These are phyloP conservation scores for Ptilonorhynchus violaceus DNA, from an alignment of 2,113 vertebrate species.

Conservation along the genomic window DNA sequence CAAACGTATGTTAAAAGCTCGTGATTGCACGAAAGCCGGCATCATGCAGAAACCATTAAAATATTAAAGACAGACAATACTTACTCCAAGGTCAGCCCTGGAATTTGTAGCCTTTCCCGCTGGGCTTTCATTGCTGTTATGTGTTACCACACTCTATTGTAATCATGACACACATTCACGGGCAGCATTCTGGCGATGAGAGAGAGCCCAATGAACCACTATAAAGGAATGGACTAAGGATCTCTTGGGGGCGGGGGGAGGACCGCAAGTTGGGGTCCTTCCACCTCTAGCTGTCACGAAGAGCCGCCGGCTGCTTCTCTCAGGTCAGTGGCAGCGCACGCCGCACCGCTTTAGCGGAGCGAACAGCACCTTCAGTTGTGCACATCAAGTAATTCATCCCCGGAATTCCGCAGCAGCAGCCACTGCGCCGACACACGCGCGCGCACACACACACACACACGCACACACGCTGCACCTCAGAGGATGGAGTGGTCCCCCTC, in stretches of 20 bases:
- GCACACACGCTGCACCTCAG: constrained; percentile 6
- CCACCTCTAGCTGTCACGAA: constrained; percentile 82
- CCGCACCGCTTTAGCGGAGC: constrained; percentile 35
- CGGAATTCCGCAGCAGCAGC: constrained; percentile 53
- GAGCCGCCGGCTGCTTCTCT: constrained; percentile 75
- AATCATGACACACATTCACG: constrained; percentile 88
- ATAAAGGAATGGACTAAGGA: constrained; percentile 80
- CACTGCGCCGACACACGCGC: neutral
- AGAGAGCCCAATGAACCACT: constrained; percentile 86
- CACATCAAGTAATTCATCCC: constrained; percentile 61
- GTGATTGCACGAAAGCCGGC: constrained; percentile 61
- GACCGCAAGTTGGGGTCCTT: constrained; percentile 82
- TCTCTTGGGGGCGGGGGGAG: constrained; percentile 69
- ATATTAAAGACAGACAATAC: constrained; percentile 88
- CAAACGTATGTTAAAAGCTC: constrained; percentile 68
- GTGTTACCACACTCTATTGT: constrained; percentile 88
- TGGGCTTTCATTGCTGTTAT: constrained; percentile 97
- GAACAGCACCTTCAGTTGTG: constrained; percentile 46
- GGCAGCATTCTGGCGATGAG: constrained; percentile 85
- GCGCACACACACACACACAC: neutral
- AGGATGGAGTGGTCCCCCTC: constrained; percentile 55
- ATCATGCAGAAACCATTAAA: constrained; percentile 80
- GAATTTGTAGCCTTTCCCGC: constrained; percentile 98
- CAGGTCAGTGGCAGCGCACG: constrained; percentile 41
- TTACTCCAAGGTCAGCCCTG: constrained; percentile 99